Conservation (phyloP, 2,888 invertebrate species). For the Heliothis peltigera region DNA sequence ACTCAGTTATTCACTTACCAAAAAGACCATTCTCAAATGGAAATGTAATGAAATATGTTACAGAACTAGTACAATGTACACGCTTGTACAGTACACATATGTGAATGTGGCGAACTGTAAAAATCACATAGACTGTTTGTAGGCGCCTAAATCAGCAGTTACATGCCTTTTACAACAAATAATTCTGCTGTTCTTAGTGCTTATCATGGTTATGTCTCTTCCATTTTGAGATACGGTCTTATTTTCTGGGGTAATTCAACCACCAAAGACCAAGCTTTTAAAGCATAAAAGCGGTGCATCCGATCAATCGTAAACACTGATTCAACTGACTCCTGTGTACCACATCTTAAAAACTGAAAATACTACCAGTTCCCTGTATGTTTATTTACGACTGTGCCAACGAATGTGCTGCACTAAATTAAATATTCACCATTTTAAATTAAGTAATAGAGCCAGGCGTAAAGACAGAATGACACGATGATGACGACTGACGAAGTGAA, state of each 20-base stretch:
- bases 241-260: constrained; percentile 3
- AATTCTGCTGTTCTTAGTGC: background rate
- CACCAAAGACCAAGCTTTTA: constrained; percentile 3
- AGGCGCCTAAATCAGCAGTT: no score
- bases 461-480: constrained; percentile 3
- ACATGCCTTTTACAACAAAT: background rate
- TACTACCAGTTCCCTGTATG: background rate
- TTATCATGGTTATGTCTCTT: background rate
- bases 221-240: background rate
- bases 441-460: background rate
- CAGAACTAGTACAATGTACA: constrained; percentile 11
- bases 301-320: background rate
- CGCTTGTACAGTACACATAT: constrained; percentile 30
- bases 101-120: constrained; percentile 9
- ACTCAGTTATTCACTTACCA: constrained; percentile 30
- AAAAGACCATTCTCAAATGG: constrained; percentile 25
- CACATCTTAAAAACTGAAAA: background rate
- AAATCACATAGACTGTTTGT: constrained; percentile 10
- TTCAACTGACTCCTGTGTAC: background rate
- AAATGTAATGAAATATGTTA: constrained; percentile 30
- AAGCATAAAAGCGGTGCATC: constrained; percentile 2
- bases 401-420: no score
- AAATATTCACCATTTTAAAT: no score
- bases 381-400: background rate
- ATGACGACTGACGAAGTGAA: no score